phyloP scores from a whole-genome alignment of 2,888 invertebrate genomes.

The Tridacna gigas region DNA sequence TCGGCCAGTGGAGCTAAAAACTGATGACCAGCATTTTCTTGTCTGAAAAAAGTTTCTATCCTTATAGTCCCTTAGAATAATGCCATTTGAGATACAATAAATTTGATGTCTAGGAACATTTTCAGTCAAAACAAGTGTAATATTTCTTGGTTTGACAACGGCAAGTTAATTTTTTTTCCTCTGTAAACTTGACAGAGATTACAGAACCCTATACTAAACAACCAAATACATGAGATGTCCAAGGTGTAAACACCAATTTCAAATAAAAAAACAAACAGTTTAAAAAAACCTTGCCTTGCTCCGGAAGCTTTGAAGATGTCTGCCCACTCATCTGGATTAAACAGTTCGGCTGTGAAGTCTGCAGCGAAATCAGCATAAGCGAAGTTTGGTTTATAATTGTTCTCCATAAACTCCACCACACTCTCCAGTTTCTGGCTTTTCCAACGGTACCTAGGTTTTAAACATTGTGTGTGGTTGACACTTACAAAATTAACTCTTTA shows the following conservation, averaged over 20 bases:
- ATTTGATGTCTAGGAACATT: neutral
- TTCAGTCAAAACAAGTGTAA: too few species aligned
- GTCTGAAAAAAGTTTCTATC: too few species aligned
- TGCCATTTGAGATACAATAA: neutral
- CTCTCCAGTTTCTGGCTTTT: constrained; percentile 44
- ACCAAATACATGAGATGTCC: too few species aligned
- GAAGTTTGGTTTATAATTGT: constrained; percentile 93
- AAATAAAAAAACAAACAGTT: neutral
- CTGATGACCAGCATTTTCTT: too few species aligned
- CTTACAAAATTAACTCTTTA: neutral
- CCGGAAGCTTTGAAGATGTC: constrained; percentile 92
- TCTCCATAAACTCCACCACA: constrained; percentile 89
- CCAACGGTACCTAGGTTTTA: constrained; percentile 86
- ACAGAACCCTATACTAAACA: too few species aligned
- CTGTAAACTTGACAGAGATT: too few species aligned
- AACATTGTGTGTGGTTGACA: neutral
- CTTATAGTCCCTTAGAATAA: neutral
- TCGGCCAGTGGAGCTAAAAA: too few species aligned
- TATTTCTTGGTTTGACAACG: too few species aligned
- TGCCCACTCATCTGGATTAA: constrained; percentile 93
- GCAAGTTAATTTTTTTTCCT: too few species aligned
- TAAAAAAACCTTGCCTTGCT: constrained; percentile 89
- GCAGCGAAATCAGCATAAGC: constrained; percentile 96
- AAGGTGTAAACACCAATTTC: too few species aligned
- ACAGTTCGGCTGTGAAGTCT: constrained; percentile 94